Percentiles rank a stretch among this genome's conserved stretches.
phyloP scores from a whole-genome alignment of 2,797 vertebrate genomes.

The Lerista edwardsae region DNA sequence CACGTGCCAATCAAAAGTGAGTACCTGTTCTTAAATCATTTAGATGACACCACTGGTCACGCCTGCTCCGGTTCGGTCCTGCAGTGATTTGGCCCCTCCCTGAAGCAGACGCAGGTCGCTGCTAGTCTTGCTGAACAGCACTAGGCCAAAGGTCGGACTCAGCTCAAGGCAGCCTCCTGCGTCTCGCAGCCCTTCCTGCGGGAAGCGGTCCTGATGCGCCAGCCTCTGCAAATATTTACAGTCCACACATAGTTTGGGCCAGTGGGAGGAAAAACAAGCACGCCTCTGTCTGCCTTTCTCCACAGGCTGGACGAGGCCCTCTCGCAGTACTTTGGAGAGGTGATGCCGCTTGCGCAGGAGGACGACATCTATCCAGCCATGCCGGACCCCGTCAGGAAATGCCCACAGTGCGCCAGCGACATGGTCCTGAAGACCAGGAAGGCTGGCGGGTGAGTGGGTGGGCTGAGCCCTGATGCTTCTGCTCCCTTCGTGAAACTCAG shows the following conservation, averaged over 20 bases:
- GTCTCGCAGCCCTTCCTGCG: neutral
- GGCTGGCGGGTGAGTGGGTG: conserved; percentile 83
- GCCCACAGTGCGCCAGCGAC: conserved; percentile 89
- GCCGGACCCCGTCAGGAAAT: conserved; percentile 86
- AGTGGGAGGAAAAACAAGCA: neutral
- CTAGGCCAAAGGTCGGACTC: too few species aligned
- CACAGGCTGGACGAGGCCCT: conserved; percentile 92
- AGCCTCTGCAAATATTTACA: neutral
- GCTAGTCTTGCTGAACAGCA: too few species aligned
- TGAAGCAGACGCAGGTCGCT: neutral
- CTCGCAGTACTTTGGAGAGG: conserved; percentile 89
- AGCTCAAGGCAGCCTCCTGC: too few species aligned
- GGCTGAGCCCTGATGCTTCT: too few species aligned
- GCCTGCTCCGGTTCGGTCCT: neutral
- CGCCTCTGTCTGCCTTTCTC: neutral
- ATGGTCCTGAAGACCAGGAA: conserved; percentile 93
- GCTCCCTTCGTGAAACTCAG: too few species aligned
- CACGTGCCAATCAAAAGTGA: too few species aligned
- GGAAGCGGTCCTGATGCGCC: neutral
- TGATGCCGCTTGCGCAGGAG: conserved; percentile 75
- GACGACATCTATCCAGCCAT: conserved; percentile 83
- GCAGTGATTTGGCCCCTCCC: neutral
- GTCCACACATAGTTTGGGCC: neutral
- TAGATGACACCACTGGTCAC: too few species aligned
- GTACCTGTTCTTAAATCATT: too few species aligned